Base-by-base conservation (phyloP, 2,113 vertebrate species). In the Cyprichromis sp. region DNA sequence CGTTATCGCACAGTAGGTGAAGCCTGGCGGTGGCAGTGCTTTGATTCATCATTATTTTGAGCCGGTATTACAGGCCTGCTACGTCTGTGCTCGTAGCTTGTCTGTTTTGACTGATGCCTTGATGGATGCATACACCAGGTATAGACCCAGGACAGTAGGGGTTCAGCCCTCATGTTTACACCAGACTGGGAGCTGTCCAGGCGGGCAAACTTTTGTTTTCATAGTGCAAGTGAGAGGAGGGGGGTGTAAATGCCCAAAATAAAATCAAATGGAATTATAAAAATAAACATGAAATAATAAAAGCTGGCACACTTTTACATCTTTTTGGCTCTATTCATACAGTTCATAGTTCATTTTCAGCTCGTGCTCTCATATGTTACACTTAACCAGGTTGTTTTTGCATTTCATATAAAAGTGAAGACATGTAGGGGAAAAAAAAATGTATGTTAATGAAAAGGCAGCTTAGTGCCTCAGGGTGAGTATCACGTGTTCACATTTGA, bases 61-160 rank as follows among this genome's bases (percentile, higher is more conserved):
- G 78, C 59, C 84, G 79, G 55, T 83, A 89, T 90, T 82, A 29
- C 26, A 50, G 87, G 87, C 87, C 88, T 86, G 87, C 81, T 66
- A 61, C 14, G 81, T 85, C 68, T 83, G 85, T 80, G 85, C 61
- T 88, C 85, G 29, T 71, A 85, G 88, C 86, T 87, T 88, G 88
- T 88, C 84, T 91, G 85, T 92, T 93, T 93, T 92, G 91, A 92
- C 84, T 73, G 68, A 73, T 73, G 68, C 14, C 21, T 76, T 47
- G 71, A 73, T 76, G 91, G 83, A 85, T 83, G 85, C 42, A 90
- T 66, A 87, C 83, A 55, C 85, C 88, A 91, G 90, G 89, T 93
- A 92, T 24, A 85, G 83, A 86, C 80, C 14, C 86, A 66, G 81
- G 88, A 87, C 90, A 40, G 92, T 82, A 9, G 91, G 88, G 86